Conservation (phyloP, 2,888 invertebrate species). For the Pachymerium ferrugineum region DNA sequence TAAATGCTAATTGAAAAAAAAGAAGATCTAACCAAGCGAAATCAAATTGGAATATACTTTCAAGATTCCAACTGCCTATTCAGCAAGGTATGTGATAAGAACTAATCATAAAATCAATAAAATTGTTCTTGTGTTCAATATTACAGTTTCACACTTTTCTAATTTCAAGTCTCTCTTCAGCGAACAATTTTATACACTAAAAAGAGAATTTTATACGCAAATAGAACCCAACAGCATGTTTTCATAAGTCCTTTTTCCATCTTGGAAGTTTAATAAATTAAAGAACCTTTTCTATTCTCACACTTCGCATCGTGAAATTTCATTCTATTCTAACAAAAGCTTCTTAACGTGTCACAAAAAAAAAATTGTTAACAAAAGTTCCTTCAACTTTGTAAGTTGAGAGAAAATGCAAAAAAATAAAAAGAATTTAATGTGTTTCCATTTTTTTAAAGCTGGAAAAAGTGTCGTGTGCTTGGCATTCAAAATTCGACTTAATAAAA, state of each 20-base stretch:
- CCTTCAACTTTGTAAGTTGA: too few species aligned
- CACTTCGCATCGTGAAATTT: background rate
- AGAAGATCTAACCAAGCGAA: background rate
- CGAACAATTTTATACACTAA: too few species aligned
- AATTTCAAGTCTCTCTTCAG: too few species aligned
- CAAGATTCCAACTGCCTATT: conserved; percentile 9
- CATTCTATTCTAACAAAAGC: too few species aligned
- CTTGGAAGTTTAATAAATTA: background rate
- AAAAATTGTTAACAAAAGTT: background rate
- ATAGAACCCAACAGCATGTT: too few species aligned
- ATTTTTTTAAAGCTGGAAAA: too few species aligned
- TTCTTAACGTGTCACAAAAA: too few species aligned
- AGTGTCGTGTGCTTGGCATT: too few species aligned
- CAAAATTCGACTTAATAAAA: too few species aligned
- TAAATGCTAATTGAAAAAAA: background rate
- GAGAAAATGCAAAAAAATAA: too few species aligned
- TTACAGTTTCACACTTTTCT: background rate
- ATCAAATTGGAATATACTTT: background rate
- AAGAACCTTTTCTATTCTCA: background rate
- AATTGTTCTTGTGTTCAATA: background rate
- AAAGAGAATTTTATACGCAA: background rate
- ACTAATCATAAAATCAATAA: conserved; percentile 17
- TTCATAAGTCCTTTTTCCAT: background rate
- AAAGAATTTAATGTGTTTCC: too few species aligned
- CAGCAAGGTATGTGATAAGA: conserved; percentile 4